Percentiles rank a stretch among this genome's conserved stretches.
Evolutionary conservation across 2,113 vertebrate species (phyloP).

Genomic region (Pelobates fuscus): DNA sequence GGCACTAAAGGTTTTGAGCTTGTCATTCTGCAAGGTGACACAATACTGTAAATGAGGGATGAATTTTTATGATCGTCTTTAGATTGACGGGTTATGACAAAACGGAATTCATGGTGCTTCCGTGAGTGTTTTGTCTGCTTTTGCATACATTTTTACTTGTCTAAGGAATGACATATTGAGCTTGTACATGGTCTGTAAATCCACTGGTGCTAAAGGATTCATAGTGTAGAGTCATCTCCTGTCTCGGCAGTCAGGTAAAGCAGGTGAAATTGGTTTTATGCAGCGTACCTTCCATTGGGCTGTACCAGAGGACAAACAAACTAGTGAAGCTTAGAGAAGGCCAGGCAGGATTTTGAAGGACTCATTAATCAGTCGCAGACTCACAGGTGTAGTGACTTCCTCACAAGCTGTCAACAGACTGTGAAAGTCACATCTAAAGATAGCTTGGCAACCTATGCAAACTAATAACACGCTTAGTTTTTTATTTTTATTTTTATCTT

Average conservation of each 20-base stretch:
- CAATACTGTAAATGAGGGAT: conserved; percentile 75
- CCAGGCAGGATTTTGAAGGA: conserved; percentile 86
- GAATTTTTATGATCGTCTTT: conserved; percentile 74
- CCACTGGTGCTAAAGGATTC: conserved; percentile 25
- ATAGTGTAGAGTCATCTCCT: conserved; percentile 2
- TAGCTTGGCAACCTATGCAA: conserved; percentile 70
- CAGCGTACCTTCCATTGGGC: conserved; percentile 74
- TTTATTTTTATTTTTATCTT: too few species aligned
- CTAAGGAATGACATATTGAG: conserved; percentile 86
- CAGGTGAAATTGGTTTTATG: conserved; percentile 78
- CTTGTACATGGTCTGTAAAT: conserved; percentile 65
- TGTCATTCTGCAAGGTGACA: conserved; percentile 76
- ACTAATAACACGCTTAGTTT: neutral
- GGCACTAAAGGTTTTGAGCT: conserved; percentile 67
- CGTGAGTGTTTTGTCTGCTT: conserved; percentile 90
- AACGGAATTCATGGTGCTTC: conserved; percentile 80
- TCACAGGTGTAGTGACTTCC: conserved; percentile 96
- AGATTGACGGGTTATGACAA: conserved; percentile 81
- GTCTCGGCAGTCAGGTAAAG: conserved; percentile 77
- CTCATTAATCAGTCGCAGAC: conserved; percentile 95
- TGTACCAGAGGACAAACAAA: conserved; percentile 82
- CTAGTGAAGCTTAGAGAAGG: conserved; percentile 88
- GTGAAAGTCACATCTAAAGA: conserved; percentile 97
- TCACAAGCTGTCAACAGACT: conserved; percentile 91
- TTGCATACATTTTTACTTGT: conserved; percentile 82